Evolutionary conservation across 2,888 invertebrate genomes (phyloP).

Genomic region (Physocephala rufipes): DNA sequence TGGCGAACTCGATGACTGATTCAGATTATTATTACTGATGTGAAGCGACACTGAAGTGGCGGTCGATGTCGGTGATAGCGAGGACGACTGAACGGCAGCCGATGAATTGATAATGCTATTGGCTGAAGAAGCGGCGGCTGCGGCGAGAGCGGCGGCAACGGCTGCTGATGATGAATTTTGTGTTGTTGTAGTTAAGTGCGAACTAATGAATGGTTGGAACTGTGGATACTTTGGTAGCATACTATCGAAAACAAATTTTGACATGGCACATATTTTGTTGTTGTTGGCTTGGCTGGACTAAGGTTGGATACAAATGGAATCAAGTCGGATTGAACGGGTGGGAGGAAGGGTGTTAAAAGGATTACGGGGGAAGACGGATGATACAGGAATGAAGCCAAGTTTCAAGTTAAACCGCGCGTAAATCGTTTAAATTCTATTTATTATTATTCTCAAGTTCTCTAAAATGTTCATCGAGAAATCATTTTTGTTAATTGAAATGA

Average conservation of each 20-base stretch:
- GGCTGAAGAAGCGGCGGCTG: conserved; percentile 59
- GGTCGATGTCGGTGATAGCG: conserved; percentile 55
- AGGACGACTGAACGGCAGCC: conserved; percentile 46
- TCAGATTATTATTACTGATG: conserved; percentile 53
- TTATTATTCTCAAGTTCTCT: no score
- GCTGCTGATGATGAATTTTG: conserved; percentile 75
- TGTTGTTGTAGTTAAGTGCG: conserved; percentile 66
- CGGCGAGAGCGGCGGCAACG: conserved; percentile 71
- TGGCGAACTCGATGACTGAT: conserved; percentile 62
- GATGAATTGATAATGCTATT: conserved; percentile 62
- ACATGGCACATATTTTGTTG: conserved; percentile 77
- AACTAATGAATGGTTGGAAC: conserved; percentile 71
- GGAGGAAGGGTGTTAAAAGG: not conserved
- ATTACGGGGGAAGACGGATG: not conserved
- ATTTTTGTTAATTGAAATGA: no score
- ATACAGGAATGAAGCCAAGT: no score
- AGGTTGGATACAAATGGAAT: conserved; percentile 21
- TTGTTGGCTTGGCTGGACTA: conserved; percentile 39
- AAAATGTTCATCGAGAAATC: no score
- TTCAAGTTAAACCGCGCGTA: no score
- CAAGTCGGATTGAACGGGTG: not conserved
- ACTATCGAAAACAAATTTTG: conserved; percentile 97
- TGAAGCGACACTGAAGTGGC: conserved; percentile 40
- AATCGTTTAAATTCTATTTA: no score
- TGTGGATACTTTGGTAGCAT: conserved; percentile 94